Base-by-base conservation (phyloP, 2,797 vertebrate genomes). In the Brachyalestes nurse region DNA sequence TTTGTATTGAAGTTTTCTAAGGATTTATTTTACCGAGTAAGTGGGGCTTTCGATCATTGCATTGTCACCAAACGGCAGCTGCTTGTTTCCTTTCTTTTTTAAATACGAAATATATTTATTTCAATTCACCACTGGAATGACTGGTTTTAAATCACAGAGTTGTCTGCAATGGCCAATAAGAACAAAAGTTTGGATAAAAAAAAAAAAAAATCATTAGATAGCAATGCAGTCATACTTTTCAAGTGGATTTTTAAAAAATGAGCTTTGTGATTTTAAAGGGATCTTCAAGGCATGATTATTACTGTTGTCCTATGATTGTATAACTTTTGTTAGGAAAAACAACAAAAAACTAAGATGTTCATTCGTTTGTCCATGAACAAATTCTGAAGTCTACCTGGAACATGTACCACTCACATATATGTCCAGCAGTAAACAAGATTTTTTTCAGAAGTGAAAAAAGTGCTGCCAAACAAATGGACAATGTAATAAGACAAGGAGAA, bases 81-180 rank as follows among this genome's bases (percentile, higher is more conserved):
- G 19, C 16, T 42, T 13, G 64, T 28, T 34, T 34, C 34, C 4
- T 34, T 34, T 34, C 2, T 34, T 34, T 34, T 16, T 28, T 81
- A 71, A 21, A n/a, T 42, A 76, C 23, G 38, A 66, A 51, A 78
- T 34, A 28, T 76, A 57, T 83, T 81, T 77, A 82, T 82, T 86
- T 25, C 38, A 49, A n/a, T 70, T 72, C 47, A 58, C 28, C 8
- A 60, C 19, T 25, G 21, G 14, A 72, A 34, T 19, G 73, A 55
- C 45, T 71, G 25, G 21, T 23, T 65, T 1, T 42, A 79, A 51
- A 55, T 19, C 25, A 49, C 45, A 53, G 34, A 42, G 38, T 16
- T 34, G 70, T 62, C 12, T 47, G 58, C 28, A 57, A 13, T 62
- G 19, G 34, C 62, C 49, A 78, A 57, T 34, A 21, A 74, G 49